Base-by-base conservation (phyloP, 1,140 invertebrate species). In the Penaeus vannamei region DNA sequence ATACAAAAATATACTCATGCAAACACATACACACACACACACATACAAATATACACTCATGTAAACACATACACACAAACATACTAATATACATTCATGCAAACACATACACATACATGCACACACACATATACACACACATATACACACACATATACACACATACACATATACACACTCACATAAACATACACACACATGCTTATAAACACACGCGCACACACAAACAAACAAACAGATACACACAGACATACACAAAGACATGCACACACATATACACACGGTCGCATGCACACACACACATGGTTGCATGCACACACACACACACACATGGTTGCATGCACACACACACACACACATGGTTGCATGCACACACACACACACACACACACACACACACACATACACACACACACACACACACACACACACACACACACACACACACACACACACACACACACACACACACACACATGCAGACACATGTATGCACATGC, bases 61-160 rank as follows among this genome's bases (percentile, higher is more conserved):
- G 5, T 5, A 36, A 1, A 36, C 36, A 36, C 2, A 1, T 5
- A 36, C 64, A 66, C 64, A 66, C 64, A 66, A 2, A 66, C 64
- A 66, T 19, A n/a, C n/a, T n/a, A n/a, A n/a, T n/a, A 64, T 17
- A 19, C 17, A 64, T 64, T 64, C 64, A 2, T 7, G 7, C 64
- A 66, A 2, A 66, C 64, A 66, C 64, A 66, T 7, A 66, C 64
- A 66, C 64, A 66, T 7, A 66, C 64, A 66, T 7, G 7, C 64
- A 66, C 64, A 66, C 64, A 66, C 64, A 66, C 64, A 66, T 7
- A 66, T 7, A 66, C 64, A 66, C 64, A 66, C 64, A 66, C 64
- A 66, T 7, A 66, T 7, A 66, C 64, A 66, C 64, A 66, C 64
- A 66, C 64, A 66, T 7, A 66, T 7, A 66, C 64, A 66, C 64